phyloP scores from a whole-genome alignment of 2,888 invertebrate species.

The Phengaris arion region DNA sequence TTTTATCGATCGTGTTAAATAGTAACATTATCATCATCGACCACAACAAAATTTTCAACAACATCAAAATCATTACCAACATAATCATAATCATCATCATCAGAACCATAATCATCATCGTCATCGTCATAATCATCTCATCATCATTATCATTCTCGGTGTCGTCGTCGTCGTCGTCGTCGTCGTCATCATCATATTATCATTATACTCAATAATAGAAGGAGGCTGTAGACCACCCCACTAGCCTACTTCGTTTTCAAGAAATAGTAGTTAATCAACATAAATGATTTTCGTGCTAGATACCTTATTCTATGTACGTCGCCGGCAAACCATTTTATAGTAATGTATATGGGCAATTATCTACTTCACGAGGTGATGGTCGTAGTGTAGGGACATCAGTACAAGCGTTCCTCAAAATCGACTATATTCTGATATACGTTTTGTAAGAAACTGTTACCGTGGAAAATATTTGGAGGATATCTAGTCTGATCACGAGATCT shows the following conservation, averaged over 20 bases:
- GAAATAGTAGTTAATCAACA: too few relatives aligned
- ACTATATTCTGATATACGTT: neutral
- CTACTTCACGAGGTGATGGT: conserved; percentile 35
- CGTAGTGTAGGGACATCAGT: neutral
- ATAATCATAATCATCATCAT: too few relatives aligned
- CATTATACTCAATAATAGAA: too few relatives aligned
- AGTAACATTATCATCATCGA: neutral
- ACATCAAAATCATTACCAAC: neutral
- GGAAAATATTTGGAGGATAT: neutral
- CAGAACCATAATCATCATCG: too few relatives aligned
- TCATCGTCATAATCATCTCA: too few relatives aligned
- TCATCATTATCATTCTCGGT: too few relatives aligned
- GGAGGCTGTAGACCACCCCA: too few relatives aligned
- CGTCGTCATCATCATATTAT: too few relatives aligned
- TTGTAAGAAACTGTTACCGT: neutral
- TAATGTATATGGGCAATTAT: conserved; percentile 41
- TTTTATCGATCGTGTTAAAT: neutral
- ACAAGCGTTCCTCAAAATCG: neutral
- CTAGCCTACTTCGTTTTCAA: too few relatives aligned
- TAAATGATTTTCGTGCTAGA: too few relatives aligned
- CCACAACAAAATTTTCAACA: neutral
- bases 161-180: too few relatives aligned
- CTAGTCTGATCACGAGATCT: neutral
- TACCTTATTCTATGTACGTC: conserved; percentile 32
- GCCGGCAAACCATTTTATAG: conserved; percentile 36